Conservation (phyloP, 2,797 vertebrate genomes). For the Gadopsis bispinosus region DNA sequence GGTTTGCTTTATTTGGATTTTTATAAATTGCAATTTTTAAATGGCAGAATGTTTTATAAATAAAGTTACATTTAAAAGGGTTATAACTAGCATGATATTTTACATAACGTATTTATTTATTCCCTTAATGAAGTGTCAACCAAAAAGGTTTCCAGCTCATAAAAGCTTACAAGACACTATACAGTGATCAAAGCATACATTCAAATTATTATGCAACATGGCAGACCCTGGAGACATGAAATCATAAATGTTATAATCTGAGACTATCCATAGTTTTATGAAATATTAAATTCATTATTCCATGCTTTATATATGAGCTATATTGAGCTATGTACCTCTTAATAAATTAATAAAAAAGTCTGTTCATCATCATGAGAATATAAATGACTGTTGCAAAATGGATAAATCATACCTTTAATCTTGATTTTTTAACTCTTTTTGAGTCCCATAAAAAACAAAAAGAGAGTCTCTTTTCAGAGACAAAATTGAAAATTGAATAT, state of each 20-base stretch:
- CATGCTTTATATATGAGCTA: background rate
- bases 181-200: background rate
- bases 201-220: background rate
- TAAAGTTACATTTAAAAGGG: conserved; percentile 2
- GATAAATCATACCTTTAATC: background rate
- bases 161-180: background rate
- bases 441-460: background rate
- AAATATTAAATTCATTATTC: background rate
- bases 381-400: background rate
- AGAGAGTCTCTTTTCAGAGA: background rate
- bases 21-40: conserved; percentile 40
- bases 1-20: conserved; percentile 11
- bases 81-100: conserved; percentile 10
- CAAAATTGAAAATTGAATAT: background rate
- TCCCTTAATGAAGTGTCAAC: background rate
- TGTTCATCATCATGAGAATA: background rate
- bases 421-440: background rate
- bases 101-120: background rate
- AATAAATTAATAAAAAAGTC: background rate
- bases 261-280: background rate
- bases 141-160: background rate
- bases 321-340: background rate
- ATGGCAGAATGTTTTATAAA: conserved; percentile 15
- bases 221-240: background rate
- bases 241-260: background rate